phyloP scores from a whole-genome alignment of 2,888 invertebrate species.

The Stenolophus ochropezus region DNA sequence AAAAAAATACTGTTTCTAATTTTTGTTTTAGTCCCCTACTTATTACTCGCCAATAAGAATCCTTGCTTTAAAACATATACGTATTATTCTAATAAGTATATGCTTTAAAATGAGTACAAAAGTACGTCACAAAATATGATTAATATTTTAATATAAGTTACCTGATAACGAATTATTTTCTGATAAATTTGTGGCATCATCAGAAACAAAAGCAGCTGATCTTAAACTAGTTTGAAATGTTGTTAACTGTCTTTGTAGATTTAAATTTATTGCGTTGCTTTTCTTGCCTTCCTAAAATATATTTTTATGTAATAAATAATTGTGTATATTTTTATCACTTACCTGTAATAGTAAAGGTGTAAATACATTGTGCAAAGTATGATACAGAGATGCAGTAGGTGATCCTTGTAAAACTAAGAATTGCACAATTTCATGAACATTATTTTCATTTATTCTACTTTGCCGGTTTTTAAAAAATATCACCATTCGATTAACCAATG shows the following conservation, averaged over 20 bases:
- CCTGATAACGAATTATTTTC: slow-evolving; percentile 65
- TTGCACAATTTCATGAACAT: slow-evolving; percentile 76
- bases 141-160: no score
- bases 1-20: no score
- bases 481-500: slow-evolving; percentile 66
- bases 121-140: no score
- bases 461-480: slow-evolving; percentile 80
- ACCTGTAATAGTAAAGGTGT: slow-evolving; percentile 70
- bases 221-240: slow-evolving; percentile 70
- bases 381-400: slow-evolving; percentile 77
- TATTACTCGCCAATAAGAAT: no score
- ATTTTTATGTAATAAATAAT: background rate
- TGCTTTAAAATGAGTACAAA: no score
- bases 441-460: slow-evolving; percentile 77
- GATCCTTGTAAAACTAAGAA: slow-evolving; percentile 78
- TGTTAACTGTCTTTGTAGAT: slow-evolving; percentile 69
- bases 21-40: no score
- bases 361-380: slow-evolving; percentile 78
- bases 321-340: background rate
- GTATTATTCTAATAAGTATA: no score
- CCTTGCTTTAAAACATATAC: no score
- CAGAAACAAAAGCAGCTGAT: slow-evolving; percentile 66
- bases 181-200: slow-evolving; percentile 69
- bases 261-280: slow-evolving; percentile 64
- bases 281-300: slow-evolving; percentile 59